Evolutionary conservation across 2,113 vertebrate genomes (phyloP).

Genomic region (Trogon surrucura): DNA sequence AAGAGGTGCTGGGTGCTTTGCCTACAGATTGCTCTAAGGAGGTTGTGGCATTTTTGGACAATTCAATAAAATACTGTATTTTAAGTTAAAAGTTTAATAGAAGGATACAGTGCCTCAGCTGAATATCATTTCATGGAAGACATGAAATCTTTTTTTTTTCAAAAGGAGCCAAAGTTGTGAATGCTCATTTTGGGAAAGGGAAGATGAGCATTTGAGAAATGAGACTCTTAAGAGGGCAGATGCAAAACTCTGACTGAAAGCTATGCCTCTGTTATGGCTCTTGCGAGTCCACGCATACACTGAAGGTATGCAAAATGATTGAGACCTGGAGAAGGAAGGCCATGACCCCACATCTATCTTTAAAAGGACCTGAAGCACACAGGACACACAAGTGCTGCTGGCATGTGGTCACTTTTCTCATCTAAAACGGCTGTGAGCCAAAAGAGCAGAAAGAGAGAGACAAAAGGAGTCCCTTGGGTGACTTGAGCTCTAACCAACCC

Average conservation of each 20-base stretch:
- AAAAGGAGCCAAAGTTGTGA: background rate
- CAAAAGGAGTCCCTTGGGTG: background rate
- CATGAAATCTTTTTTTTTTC: background rate
- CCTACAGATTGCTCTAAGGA: background rate
- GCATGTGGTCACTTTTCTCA: fast-evolving
- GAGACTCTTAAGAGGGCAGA: background rate
- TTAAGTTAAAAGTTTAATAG: background rate
- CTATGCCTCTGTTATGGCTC: background rate
- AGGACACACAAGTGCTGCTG: fast-evolving
- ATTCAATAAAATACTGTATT: background rate
- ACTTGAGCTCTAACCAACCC: background rate
- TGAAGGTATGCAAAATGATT: background rate
- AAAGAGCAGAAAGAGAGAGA: background rate
- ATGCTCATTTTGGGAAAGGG: background rate
- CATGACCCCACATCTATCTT: fast-evolving
- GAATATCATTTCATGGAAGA: background rate
- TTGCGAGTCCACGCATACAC: fast-evolving
- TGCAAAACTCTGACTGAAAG: background rate
- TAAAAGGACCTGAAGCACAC: background rate
- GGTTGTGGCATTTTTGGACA: background rate
- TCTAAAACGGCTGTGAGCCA: background rate
- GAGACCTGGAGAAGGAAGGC: background rate
- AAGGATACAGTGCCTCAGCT: background rate
- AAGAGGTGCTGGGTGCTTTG: background rate
- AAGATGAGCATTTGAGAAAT: background rate